Conservation (phyloP, 2,113 vertebrate genomes). For the Pantherophis guttatus region DNA sequence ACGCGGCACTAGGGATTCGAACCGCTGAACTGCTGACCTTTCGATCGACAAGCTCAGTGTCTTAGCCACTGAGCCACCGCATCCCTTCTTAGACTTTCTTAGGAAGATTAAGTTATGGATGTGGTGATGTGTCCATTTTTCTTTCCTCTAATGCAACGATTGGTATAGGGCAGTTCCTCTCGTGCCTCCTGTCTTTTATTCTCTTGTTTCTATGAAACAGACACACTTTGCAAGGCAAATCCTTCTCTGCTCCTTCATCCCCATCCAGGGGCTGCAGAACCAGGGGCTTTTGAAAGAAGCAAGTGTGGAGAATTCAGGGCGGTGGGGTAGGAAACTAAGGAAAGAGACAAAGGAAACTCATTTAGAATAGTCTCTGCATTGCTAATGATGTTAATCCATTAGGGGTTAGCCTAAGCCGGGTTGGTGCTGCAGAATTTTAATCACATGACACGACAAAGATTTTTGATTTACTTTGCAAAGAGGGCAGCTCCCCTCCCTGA, state of each 20-base stretch:
- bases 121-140: neutral
- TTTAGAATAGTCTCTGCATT: neutral
- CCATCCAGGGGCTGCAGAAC: neutral
- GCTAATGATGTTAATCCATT: constrained; percentile 8
- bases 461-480: accelerated
- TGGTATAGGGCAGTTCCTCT: neutral
- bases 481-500: neutral
- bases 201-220: accelerated
- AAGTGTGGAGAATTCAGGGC: neutral
- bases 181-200: accelerated
- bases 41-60: too few relatives aligned
- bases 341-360: neutral
- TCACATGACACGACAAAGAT: accelerated
- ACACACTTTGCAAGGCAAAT: neutral
- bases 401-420: neutral
- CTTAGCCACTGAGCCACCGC: too few relatives aligned
- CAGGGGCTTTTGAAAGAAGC: neutral
- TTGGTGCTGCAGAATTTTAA: neutral
- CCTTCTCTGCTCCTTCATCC: neutral
- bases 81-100: too few relatives aligned
- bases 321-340: neutral
- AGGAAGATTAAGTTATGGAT: neutral
- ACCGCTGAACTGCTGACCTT: too few relatives aligned
- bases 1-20: too few relatives aligned
- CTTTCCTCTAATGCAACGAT: neutral